These are phyloP conservation scores for Candidula unifasciata DNA, from an alignment of 2,888 invertebrate genomes.

Conservation along the genomic window DNA sequence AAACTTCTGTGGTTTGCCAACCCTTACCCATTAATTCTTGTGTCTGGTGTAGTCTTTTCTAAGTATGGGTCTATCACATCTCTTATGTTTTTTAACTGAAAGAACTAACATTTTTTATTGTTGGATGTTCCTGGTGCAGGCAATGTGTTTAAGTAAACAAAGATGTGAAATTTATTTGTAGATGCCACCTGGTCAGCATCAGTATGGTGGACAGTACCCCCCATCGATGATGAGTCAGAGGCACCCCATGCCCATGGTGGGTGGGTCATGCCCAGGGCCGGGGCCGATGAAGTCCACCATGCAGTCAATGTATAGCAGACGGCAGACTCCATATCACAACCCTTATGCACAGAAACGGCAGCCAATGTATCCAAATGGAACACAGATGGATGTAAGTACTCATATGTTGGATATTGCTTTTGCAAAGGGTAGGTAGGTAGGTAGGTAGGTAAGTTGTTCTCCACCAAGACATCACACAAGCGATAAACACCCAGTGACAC, in stretches of 20 bases:
- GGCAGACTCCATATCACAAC: constrained; percentile 89
- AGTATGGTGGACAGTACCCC: constrained; percentile 71
- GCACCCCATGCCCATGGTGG: constrained; percentile 68
- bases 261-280: constrained; percentile 67
- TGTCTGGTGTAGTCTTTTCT: no score
- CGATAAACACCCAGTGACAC: no score
- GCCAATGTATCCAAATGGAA: constrained; percentile 68
- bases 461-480: no score
- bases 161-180: constrained; percentile 50
- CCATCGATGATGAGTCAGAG: constrained; percentile 81
- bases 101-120: no score
- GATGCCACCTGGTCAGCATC: constrained; percentile 70
- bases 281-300: constrained; percentile 60
- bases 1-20: no score
- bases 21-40: no score
- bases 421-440: no score
- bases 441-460: no score
- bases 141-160: not conserved
- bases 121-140: no score
- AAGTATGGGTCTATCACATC: no score
- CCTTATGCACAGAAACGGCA: constrained; percentile 89
- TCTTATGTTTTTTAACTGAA: no score
- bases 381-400: constrained; percentile 57
- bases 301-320: constrained; percentile 60
- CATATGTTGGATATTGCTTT: not conserved